Percentiles rank a stretch among this genome's conserved stretches.
Evolutionary conservation across 1,140 invertebrate species (phyloP).

Genomic region (Anthonomus grandis): DNA sequence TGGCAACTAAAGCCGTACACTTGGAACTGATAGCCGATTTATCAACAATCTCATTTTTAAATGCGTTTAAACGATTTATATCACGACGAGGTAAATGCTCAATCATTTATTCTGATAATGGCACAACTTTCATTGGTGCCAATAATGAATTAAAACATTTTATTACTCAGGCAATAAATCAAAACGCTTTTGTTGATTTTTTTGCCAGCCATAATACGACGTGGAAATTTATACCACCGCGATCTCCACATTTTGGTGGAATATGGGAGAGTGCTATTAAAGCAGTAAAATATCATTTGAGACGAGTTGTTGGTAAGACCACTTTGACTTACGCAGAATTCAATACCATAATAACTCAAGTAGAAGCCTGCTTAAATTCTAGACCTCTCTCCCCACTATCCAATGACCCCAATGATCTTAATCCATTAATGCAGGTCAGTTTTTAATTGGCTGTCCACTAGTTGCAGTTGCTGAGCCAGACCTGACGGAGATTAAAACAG

Average conservation of each 20-base stretch:
- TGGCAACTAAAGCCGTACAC: slow-evolving; percentile 2
- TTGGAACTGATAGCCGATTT: neutral
- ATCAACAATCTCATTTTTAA: neutral
- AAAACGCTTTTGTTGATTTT: neutral
- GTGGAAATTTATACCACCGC: slow-evolving; percentile 34
- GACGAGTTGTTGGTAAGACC: slow-evolving; percentile 14
- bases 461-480: too few relatives aligned
- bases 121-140: slow-evolving; percentile 19
- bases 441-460: too few relatives aligned
- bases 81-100: slow-evolving; percentile 1
- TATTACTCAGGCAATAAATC: neutral
- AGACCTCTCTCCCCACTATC: too few relatives aligned
- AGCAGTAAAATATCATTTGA: slow-evolving; percentile 15
- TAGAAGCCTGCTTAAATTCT: too few relatives aligned
- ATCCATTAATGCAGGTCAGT: too few relatives aligned
- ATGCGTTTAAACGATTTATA: slow-evolving; percentile 7
- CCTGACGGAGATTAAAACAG: too few relatives aligned
- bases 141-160: slow-evolving; percentile 11
- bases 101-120: slow-evolving; percentile 27
- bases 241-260: slow-evolving; percentile 25
- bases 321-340: slow-evolving; percentile 4
- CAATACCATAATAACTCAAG: slow-evolving; percentile 5
- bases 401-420: too few relatives aligned
- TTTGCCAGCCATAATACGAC: slow-evolving; percentile 7
- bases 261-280: slow-evolving; percentile 22